Conservation (phyloP, 1,140 invertebrate species). For the Drosophila yakuba region DNA sequence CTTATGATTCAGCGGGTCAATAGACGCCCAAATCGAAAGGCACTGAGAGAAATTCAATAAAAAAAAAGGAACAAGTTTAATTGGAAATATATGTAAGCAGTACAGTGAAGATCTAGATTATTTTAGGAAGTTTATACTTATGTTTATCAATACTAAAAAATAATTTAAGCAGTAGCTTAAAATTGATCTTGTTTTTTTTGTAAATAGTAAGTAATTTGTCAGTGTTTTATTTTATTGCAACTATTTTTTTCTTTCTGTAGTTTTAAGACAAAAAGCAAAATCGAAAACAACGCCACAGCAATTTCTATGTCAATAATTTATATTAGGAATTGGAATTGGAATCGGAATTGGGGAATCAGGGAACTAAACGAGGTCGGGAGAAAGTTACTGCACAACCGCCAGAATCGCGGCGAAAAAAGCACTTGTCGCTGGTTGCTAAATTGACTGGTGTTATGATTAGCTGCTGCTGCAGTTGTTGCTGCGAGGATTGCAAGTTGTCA, state of each 20-base stretch:
- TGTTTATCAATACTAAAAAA: too few relatives aligned
- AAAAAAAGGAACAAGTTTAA: not conserved
- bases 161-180: too few relatives aligned
- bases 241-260: conserved; percentile 1
- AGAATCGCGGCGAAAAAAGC: conserved; percentile 32
- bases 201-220: too few relatives aligned
- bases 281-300: conserved; percentile 36
- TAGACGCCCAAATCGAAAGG: conserved; percentile 31
- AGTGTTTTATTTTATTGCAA: too few relatives aligned
- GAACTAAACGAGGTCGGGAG: conserved; percentile 77
- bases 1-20: conserved; percentile 59
- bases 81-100: too few relatives aligned
- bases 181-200: too few relatives aligned
- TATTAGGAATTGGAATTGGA: conserved; percentile 72
- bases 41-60: not conserved
- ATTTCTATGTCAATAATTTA: conserved; percentile 75
- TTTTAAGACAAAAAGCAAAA: conserved; percentile 8
- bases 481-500: conserved; percentile 67
- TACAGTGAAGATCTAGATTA: too few relatives aligned
- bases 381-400: conserved; percentile 62
- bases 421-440: conserved; percentile 73
- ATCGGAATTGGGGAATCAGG: conserved; percentile 50
- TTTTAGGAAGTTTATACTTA: too few relatives aligned
- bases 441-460: conserved; percentile 75
- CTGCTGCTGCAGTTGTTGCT: not conserved